Evolutionary conservation across 2,888 invertebrate species (phyloP).

Genomic region (Drosophila anomelani): DNA sequence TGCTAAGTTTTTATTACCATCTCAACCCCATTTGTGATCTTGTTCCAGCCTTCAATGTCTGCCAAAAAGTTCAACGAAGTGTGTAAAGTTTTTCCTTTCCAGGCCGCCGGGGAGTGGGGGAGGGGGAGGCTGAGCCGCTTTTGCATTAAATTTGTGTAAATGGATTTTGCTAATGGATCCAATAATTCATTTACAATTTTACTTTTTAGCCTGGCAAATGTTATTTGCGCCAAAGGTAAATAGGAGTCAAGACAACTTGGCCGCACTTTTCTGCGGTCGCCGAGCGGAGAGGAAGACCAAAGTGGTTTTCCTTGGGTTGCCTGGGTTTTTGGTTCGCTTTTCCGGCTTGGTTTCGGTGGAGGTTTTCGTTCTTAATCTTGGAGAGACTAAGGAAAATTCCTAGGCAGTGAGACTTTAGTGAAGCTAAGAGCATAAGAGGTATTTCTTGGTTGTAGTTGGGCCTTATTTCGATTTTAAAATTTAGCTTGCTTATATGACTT

Average conservation of each 20-base stretch:
- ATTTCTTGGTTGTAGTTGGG: neutral
- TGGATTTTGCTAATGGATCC: conserved; percentile 84
- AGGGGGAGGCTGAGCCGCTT: conserved; percentile 57
- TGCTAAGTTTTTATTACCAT: conserved; percentile 76
- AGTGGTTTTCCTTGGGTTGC: conserved; percentile 13
- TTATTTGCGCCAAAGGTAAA: conserved; percentile 73
- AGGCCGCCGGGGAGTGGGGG: conserved; percentile 4
- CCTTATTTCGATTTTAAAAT: neutral
- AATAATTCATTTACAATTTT: conserved; percentile 83
- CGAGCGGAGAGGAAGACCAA: conserved; percentile 14
- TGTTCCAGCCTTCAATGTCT: conserved; percentile 14
- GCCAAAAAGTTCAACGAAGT: conserved; percentile 79
- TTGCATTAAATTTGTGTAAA: conserved; percentile 82
- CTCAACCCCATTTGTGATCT: conserved; percentile 30
- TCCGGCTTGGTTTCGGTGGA: neutral
- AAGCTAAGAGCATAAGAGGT: neutral
- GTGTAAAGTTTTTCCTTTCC: conserved; percentile 76
- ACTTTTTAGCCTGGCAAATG: conserved; percentile 75
- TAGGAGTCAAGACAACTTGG: conserved; percentile 61
- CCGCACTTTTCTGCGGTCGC: conserved; percentile 63
- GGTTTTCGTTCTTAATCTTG: neutral
- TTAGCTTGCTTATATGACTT: too few relatives aligned
- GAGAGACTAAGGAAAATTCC: conserved; percentile 1
- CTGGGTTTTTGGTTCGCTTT: conserved; percentile 1
- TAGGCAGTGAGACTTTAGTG: neutral